A percentile compares a stretch with the other conserved stretches of the same genome.
Conservation (phyloP, 2,113 vertebrate genomes). For the Calcarius ornatus region DNA sequence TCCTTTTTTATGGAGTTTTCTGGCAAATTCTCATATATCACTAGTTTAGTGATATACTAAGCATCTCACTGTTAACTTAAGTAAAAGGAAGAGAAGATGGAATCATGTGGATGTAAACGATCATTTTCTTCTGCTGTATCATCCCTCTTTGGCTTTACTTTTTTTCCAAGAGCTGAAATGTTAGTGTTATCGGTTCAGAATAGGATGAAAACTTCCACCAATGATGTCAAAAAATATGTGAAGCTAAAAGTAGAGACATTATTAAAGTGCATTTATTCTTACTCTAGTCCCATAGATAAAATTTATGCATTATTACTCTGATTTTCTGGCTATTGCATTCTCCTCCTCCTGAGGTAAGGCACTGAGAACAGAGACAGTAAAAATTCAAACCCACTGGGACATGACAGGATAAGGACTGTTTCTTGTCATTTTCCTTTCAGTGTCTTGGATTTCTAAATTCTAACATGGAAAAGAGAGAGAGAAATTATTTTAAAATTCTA, state of each 20-base stretch:
- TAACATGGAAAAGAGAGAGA: not conserved
- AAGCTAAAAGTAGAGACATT: not conserved
- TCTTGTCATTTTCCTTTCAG: not conserved
- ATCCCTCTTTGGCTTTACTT: not conserved
- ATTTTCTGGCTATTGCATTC: not conserved
- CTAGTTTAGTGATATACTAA: slow-evolving; percentile 23
- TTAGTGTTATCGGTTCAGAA: not conserved
- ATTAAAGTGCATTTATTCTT: not conserved
- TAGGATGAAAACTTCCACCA: not conserved
- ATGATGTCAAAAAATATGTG: not conserved
- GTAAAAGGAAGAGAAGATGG: slow-evolving; percentile 16
- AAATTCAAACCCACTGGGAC: not conserved
- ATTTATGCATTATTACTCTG: not conserved
- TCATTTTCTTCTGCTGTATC: not conserved
- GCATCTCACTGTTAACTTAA: slow-evolving; percentile 43
- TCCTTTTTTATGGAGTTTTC: slow-evolving; percentile 61
- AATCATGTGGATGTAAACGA: slow-evolving; percentile 16
- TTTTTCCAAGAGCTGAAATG: not conserved
- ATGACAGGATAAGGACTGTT: not conserved
- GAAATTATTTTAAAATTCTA: not conserved
- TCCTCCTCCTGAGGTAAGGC: not conserved
- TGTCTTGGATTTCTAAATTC: not conserved
- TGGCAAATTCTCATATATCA: slow-evolving; percentile 29
- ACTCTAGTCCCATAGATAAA: not conserved
- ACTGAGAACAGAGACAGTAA: not conserved